Conservation (phyloP, 2,797 vertebrate species). For the Sebastes baramenuke region DNA sequence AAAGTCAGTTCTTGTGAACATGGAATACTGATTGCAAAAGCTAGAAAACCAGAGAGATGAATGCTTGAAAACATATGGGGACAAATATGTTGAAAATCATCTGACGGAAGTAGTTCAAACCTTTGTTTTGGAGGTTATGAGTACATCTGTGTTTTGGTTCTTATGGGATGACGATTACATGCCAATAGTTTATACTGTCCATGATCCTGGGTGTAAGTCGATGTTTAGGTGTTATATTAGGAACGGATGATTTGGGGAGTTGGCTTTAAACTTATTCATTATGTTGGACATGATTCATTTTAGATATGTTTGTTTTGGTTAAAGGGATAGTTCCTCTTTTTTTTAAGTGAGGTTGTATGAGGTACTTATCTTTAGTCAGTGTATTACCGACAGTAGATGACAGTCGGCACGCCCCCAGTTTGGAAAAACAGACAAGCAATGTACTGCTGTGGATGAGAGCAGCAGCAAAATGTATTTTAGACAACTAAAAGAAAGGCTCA, state of each 20-base stretch:
- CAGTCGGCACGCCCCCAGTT: too few relatives aligned
- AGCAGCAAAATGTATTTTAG: too few relatives aligned
- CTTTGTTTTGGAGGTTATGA: neutral
- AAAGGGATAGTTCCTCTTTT: too few relatives aligned
- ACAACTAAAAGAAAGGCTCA: too few relatives aligned
- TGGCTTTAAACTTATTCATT: neutral
- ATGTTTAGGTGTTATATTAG: neutral
- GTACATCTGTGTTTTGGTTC: neutral
- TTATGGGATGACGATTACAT: neutral
- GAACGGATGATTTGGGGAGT: neutral
- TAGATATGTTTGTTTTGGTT: neutral
- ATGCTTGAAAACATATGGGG: neutral
- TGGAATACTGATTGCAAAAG: neutral
- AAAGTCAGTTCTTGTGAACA: conserved; percentile 6
- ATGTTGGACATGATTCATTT: neutral
- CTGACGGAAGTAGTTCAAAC: neutral
- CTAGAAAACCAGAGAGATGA: neutral
- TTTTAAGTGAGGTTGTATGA: too few relatives aligned
- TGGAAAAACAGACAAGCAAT: too few relatives aligned
- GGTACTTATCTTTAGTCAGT: too few relatives aligned
- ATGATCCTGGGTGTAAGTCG: neutral
- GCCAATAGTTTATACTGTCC: neutral
- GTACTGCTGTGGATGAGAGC: too few relatives aligned
- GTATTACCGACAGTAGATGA: too few relatives aligned
- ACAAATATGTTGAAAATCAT: neutral